These are phyloP conservation scores for Alectura lathami DNA, from an alignment of 2,113 vertebrate species.

Conservation along the genomic window DNA sequence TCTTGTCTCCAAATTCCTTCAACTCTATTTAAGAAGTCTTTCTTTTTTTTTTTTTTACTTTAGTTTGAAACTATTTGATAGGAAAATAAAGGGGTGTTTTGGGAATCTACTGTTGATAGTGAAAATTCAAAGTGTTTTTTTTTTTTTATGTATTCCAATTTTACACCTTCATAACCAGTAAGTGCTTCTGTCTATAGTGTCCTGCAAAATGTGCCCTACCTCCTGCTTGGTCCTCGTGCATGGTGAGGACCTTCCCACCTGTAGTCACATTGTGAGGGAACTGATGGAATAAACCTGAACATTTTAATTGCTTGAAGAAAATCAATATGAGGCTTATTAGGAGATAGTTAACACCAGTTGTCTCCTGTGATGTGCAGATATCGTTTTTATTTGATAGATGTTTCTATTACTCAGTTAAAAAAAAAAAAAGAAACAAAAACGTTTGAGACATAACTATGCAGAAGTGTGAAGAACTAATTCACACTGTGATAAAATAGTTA, in stretches of 20 bases:
- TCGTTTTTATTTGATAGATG: not conserved
- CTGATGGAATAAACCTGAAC: not conserved
- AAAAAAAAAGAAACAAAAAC: not conserved
- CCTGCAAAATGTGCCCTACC: not conserved
- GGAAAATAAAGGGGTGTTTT: not conserved
- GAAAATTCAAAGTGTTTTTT: not conserved
- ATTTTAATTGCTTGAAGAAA: not conserved
- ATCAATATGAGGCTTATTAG: not conserved
- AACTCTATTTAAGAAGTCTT: not conserved
- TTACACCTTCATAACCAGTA: not conserved
- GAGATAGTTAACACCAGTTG: not conserved
- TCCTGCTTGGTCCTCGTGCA: not conserved
- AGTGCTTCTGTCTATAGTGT: not conserved
- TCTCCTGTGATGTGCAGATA: not conserved
- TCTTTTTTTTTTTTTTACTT: not conserved
- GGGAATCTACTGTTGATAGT: not conserved
- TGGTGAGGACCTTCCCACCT: not conserved
- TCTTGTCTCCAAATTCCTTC: not conserved
- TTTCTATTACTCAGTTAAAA: not conserved
- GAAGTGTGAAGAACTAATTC: constrained; percentile 38
- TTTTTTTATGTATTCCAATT: not conserved
- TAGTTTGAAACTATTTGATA: not conserved
- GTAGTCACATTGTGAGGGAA: not conserved
- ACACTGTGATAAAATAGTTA: not conserved
- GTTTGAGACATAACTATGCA: not conserved